phyloP scores from a whole-genome alignment of 2,888 invertebrate species.

The Drosophila leonis region DNA sequence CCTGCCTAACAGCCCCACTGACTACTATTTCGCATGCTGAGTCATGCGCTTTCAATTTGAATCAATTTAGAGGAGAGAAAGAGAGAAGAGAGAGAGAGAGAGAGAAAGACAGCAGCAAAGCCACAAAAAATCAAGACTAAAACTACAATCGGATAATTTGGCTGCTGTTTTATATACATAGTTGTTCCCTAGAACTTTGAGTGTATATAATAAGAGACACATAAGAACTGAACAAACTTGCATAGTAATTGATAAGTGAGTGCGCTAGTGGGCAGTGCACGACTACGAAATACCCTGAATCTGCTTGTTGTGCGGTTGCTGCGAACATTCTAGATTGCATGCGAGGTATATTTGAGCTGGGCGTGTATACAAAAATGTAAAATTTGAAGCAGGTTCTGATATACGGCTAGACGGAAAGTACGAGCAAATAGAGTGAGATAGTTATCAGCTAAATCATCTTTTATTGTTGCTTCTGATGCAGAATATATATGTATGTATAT shows the following conservation, averaged over 20 bases:
- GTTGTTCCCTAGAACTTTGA: not conserved
- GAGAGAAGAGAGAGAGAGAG: not conserved
- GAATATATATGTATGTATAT: not conserved
- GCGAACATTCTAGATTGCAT: no score
- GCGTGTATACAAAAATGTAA: no score
- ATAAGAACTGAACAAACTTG: not conserved
- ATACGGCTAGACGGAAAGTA: no score
- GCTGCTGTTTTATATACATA: conserved; percentile 16
- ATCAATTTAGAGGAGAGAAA: conserved; percentile 67
- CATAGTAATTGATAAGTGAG: not conserved
- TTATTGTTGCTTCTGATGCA: no score
- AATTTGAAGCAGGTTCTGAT: no score
- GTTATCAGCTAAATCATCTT: no score
- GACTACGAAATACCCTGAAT: not conserved
- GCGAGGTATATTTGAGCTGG: not conserved
- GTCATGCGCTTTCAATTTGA: conserved; percentile 79
- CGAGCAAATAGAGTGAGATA: no score
- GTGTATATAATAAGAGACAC: not conserved
- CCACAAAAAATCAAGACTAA: conserved; percentile 53
- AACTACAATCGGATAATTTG: conserved; percentile 44
- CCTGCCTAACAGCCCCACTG: not conserved
- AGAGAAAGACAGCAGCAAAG: conserved; percentile 43
- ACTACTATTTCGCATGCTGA: conserved; percentile 62
- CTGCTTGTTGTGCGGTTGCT: no score
- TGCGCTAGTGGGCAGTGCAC: not conserved